Base-by-base conservation (phyloP, 2,113 vertebrate genomes). In the Poeciliopsis occidentalis region DNA sequence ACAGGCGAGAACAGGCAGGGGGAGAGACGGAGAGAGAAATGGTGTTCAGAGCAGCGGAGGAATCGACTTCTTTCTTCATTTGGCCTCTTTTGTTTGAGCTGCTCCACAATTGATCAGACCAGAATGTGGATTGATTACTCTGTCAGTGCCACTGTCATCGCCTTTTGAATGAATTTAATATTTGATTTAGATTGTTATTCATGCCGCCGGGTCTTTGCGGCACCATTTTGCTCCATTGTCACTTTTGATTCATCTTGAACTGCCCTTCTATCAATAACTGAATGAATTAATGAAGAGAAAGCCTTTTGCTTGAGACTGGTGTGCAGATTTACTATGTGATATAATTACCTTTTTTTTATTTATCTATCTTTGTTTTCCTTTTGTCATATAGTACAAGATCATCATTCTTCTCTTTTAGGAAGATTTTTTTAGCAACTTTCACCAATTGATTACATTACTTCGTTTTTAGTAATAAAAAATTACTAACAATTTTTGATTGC, bases 101-200 rank as follows among this genome's bases (percentile, higher is more conserved):
- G 65, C 64, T 64, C 63, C 47, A 75, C 73, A 67, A 86, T 78
- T 66, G 79, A 90, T 87, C 85, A 72, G 76, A 64, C 26, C 62
- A 32, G 76, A 85, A 91, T 77, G 64, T 83, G 79, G 87, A 93
- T 88, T 83, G 91, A 93, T 93, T 72, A 78, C 78, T 24, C 78
- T 76, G 84, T 89, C 88, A 75, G 8, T 31, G 71, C 62, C 73
- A 27, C 47, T 37, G 85, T 91, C 90, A 88, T 90, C 51, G 76
- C 67, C 66, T 63, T 80, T 71, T 74, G 70, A 81, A 84, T 64
- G 57, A 82, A 79, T 90, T 84, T 86, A 76, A 89, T 86, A 78
- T 89, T 84, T 87, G 87, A 90, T 89, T 79, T 75, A 62, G 79
- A 78, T 89, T 70, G 86, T 90, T 89, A 91, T 92, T 92, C 76